Base-by-base conservation (phyloP, 1,140 invertebrate species). In the Lucilia sericata region DNA sequence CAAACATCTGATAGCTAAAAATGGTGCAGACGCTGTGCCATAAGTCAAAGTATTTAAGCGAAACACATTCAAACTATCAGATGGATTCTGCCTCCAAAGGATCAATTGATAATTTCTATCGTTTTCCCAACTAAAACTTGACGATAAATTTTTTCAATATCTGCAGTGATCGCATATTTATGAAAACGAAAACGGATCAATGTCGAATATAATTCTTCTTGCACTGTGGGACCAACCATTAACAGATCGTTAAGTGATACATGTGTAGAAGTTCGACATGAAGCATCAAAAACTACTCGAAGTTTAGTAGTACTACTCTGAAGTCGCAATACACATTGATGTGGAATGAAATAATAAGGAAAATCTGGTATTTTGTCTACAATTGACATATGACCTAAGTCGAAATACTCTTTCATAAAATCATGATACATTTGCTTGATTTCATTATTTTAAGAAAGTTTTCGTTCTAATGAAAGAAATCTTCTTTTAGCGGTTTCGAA, bases 181-280 rank as follows among this genome's bases (percentile, higher is more conserved):
- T 86, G 21, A 88, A 84, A 89, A 88, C 92, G 25, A 92, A 80
- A 82, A 91, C 91, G 76, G 87, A 83, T 83, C 89, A 91, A 47
- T 88, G 86, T 84, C 89, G 86, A 10, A 85, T 85, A 87, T 90
- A 86, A 19, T 7, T 84, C 82, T 34, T 75, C 78, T 76, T 86
- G 85, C 47, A 86, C 34, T n/a, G 47, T 86, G 19, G 84, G 85
- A 8, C 82, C 85, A 47, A 82, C 76, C 82, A 84, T 84, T 25
- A 85, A 49, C 2, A 82, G 21, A 14, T 85, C 84, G 74, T 86
- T 88, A n/a, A 89, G 81, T 9, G 86, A 87, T 13, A 85, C 21
- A 17, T 85, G 84, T 19, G n/a, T 19, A 34, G 83, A 81, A 17
- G 78, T 85, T 36, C 42, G 14, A 47, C 84, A 60, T 47, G 82